Percentiles rank a stretch among this genome's conserved stretches.
Evolutionary conservation across 92 coral and sea anemone species (phyloP).

Genomic region (Pocillopora grandis): DNA sequence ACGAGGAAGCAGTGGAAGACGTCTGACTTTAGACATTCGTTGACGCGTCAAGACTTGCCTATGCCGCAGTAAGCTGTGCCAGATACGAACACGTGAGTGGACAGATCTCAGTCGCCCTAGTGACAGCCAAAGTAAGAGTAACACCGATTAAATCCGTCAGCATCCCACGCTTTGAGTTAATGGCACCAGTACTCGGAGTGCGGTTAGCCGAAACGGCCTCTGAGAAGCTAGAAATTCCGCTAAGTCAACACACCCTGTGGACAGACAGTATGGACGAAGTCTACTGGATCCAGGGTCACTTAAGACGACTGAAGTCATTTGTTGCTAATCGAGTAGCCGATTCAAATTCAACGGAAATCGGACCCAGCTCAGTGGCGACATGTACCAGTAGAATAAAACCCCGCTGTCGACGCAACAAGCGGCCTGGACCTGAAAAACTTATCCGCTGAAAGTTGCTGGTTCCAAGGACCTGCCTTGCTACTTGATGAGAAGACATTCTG

Average conservation of each 20-base stretch:
- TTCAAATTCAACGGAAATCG: slow-evolving; percentile 33
- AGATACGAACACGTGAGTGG: slow-evolving; percentile 12
- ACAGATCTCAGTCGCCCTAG: slow-evolving; percentile 16
- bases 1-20: not conserved
- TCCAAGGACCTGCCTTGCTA: slow-evolving; percentile 37
- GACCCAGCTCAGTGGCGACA: slow-evolving; percentile 52
- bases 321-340: slow-evolving; percentile 47
- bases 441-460: slow-evolving; percentile 14
- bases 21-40: slow-evolving; percentile 41
- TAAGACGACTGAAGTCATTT: slow-evolving; percentile 47
- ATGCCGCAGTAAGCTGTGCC: slow-evolving; percentile 54
- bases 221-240: not conserved
- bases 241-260: slow-evolving; percentile 27
- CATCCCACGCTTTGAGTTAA: slow-evolving; percentile 55
- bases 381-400: slow-evolving; percentile 38
- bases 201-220: slow-evolving; percentile 23
- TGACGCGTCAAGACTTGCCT: slow-evolving; percentile 52
- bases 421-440: slow-evolving; percentile 42
- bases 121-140: not conserved
- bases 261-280: slow-evolving; percentile 49
- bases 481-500: slow-evolving; percentile 24
- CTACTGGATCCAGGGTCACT: slow-evolving; percentile 43
- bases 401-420: slow-evolving; percentile 47
- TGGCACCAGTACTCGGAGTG: slow-evolving; percentile 53
- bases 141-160: slow-evolving; percentile 53